These are phyloP conservation scores for Macrotus californicus DNA, from an alignment of 2,113 vertebrate species.

Conservation along the genomic window DNA sequence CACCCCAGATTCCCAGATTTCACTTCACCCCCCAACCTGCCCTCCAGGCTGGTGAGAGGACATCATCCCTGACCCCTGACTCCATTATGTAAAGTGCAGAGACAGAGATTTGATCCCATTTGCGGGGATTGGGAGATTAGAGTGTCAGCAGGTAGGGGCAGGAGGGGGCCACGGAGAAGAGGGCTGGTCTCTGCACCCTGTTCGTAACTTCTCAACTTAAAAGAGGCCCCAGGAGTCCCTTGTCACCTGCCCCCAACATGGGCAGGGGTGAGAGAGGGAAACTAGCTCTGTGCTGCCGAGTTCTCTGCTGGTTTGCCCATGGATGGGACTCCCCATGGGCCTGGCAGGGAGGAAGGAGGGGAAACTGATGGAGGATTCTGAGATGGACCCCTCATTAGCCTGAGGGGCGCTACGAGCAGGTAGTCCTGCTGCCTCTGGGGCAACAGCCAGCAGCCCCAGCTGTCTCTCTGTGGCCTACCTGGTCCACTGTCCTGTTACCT, in stretches of 20 bases:
- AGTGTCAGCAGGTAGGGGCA: not conserved
- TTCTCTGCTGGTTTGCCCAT: not conserved
- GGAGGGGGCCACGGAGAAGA: not conserved
- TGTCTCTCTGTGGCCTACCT: not conserved
- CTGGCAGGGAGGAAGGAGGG: not conserved
- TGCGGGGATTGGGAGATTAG: constrained; percentile 71
- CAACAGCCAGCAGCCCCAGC: not conserved
- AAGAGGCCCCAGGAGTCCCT: not conserved
- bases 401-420: too few species aligned
- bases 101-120: constrained; percentile 73
- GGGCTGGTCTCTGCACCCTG: not conserved
- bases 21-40: not conserved
- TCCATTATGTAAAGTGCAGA: constrained; percentile 70
- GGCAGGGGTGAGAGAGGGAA: not conserved
- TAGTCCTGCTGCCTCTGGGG: not conserved
- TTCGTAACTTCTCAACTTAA: not conserved
- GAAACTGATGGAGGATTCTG: not conserved
- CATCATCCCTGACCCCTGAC: not conserved
- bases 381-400: not conserved
- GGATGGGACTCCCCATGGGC: not conserved
- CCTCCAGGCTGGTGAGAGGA: not conserved
- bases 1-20: constrained; percentile 67
- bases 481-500: not conserved
- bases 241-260: not conserved
- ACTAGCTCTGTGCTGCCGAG: not conserved